A percentile compares a stretch with the other conserved stretches of the same genome.
phyloP scores from a whole-genome alignment of 2,797 vertebrate species.

The Choloepus didactylus region DNA sequence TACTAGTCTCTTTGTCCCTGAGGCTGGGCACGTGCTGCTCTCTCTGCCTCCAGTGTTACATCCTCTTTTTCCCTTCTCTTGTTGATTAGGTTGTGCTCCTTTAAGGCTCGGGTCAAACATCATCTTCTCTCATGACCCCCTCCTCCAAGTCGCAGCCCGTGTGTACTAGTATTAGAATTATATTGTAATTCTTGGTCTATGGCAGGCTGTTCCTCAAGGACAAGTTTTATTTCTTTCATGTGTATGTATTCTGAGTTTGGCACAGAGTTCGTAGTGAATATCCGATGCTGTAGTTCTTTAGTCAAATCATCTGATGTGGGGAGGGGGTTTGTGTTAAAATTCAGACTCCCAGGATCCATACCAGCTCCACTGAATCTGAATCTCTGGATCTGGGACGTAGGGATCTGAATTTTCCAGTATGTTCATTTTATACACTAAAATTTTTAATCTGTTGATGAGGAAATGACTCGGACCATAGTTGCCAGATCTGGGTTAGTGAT shows the following conservation, averaged over 20 bases:
- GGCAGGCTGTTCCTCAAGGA: background rate
- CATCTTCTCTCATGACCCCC: background rate
- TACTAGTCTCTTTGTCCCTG: background rate
- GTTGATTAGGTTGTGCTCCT: background rate
- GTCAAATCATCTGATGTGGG: background rate
- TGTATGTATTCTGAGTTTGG: background rate
- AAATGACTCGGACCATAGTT: background rate
- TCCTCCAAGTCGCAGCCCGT: background rate
- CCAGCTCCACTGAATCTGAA: background rate
- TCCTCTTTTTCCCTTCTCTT: background rate
- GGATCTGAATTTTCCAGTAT: background rate
- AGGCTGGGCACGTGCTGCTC: background rate
- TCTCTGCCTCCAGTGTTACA: background rate
- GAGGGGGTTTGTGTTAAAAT: background rate
- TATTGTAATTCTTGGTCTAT: background rate
- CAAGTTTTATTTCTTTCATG: background rate
- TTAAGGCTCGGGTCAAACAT: background rate
- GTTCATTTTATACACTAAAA: background rate
- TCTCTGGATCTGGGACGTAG: background rate
- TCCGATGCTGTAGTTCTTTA: constrained; percentile 1
- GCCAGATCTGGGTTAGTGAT: background rate
- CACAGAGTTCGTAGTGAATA: background rate
- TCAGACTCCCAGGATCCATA: background rate
- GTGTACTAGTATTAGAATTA: background rate
- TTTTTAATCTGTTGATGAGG: background rate